These are phyloP conservation scores for Thinocorus orbignyianus DNA, from an alignment of 2,113 vertebrate genomes.

Conservation along the genomic window DNA sequence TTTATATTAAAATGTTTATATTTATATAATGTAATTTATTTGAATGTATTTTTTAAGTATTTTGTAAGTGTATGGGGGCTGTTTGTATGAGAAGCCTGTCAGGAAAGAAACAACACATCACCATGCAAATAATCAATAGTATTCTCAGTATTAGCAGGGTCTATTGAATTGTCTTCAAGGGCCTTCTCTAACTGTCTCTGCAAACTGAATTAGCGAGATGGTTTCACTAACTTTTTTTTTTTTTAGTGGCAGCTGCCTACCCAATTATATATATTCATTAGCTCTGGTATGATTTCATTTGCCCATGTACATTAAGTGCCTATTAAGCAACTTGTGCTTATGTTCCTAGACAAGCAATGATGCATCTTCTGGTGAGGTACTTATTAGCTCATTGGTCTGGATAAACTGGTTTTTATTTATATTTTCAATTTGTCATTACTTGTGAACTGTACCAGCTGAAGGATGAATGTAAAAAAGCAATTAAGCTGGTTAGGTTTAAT, in stretches of 20 bases:
- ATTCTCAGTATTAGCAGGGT: not conserved
- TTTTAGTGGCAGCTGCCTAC: conserved; percentile 24
- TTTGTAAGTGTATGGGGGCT: not conserved
- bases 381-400: not conserved
- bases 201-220: conserved; percentile 37
- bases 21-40: not conserved
- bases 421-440: conserved; percentile 50
- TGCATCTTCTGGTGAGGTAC: not conserved
- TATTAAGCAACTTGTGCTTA: conserved; percentile 36
- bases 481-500: conserved; percentile 68
- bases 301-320: not conserved
- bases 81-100: not conserved
- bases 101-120: not conserved
- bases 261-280: conserved; percentile 53
- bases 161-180: conserved; percentile 29
- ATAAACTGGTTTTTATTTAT: conserved; percentile 25
- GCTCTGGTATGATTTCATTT: conserved; percentile 59
- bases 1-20: not conserved
- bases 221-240: conserved; percentile 2
- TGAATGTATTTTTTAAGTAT: not conserved
- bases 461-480: conserved; percentile 51
- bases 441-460: not conserved
- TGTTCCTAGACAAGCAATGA: conserved; percentile 38
- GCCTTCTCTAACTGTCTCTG: conserved; percentile 5
- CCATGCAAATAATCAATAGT: not conserved